Evolutionary conservation across 2,797 vertebrate species (phyloP).

Genomic region (Mycteria americana): DNA sequence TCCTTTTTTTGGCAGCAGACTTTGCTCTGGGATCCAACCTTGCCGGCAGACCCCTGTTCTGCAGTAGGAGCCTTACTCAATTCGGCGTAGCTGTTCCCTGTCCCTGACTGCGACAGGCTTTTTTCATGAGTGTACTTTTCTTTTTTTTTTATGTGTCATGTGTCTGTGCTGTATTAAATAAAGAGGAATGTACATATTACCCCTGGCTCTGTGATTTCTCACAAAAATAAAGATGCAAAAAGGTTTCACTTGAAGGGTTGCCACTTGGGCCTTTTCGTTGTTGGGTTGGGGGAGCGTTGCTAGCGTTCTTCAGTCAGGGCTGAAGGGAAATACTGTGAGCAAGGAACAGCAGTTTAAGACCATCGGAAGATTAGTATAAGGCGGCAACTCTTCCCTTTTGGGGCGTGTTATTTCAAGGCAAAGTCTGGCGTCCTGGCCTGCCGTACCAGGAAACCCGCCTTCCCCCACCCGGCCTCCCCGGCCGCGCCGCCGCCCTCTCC

Average conservation of each 20-base stretch:
- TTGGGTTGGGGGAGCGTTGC: fast-evolving
- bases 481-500: fast-evolving
- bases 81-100: conserved; percentile 70
- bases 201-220: neutral
- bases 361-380: fast-evolving
- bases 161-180: conserved; percentile 81
- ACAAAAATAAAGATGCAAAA: neutral
- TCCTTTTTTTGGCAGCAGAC: conserved; percentile 51
- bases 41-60: conserved; percentile 68
- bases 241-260: neutral
- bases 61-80: conserved; percentile 74
- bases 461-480: too few relatives aligned
- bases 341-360: too few relatives aligned
- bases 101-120: conserved; percentile 61
- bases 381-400: neutral
- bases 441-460: fast-evolving
- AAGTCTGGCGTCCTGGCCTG: fast-evolving
- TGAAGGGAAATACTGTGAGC: fast-evolving
- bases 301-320: too few relatives aligned
- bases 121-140: conserved; percentile 74
- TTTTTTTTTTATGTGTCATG: conserved; percentile 73
- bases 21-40: conserved; percentile 65
- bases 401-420: neutral
- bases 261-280: fast-evolving
- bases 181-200: conserved; percentile 80